Evolutionary conservation across 2,888 invertebrate species (phyloP).

Genomic region (Synergus gifuensis): DNA sequence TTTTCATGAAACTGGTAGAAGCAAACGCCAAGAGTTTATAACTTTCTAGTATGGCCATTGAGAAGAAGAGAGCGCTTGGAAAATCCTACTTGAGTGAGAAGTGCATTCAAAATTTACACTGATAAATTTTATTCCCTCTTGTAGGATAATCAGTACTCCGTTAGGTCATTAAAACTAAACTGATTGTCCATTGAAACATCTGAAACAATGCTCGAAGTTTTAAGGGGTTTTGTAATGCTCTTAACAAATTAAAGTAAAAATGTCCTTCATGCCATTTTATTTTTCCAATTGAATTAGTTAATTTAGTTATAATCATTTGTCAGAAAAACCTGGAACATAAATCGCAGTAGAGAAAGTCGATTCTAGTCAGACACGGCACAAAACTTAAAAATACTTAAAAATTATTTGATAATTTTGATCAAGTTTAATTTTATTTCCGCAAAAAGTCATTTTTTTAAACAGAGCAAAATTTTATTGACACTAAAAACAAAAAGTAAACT

Average conservation of each 20-base stretch:
- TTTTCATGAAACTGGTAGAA: constrained; percentile 23
- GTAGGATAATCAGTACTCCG: background rate
- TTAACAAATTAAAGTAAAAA: no score
- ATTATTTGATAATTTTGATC: background rate
- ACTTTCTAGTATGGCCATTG: constrained; percentile 9
- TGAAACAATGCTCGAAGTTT: background rate
- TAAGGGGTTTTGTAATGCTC: no score
- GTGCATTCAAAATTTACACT: background rate
- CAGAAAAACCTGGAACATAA: background rate
- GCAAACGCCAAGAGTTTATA: constrained; percentile 5
- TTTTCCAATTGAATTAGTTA: no score
- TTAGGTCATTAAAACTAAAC: background rate
- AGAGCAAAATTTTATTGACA: no score
- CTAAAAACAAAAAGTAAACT: no score
- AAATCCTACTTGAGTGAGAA: background rate
- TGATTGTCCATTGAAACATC: background rate
- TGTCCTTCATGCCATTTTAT: no score
- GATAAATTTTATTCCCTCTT: background rate
- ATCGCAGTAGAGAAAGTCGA: background rate
- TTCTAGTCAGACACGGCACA: background rate
- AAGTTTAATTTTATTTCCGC: no score
- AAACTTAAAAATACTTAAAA: background rate
- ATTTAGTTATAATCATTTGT: background rate
- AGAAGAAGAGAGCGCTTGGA: background rate
- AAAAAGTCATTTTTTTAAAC: no score